Conservation (phyloP, 2,113 vertebrate species). For the Alligator mississippiensis region DNA sequence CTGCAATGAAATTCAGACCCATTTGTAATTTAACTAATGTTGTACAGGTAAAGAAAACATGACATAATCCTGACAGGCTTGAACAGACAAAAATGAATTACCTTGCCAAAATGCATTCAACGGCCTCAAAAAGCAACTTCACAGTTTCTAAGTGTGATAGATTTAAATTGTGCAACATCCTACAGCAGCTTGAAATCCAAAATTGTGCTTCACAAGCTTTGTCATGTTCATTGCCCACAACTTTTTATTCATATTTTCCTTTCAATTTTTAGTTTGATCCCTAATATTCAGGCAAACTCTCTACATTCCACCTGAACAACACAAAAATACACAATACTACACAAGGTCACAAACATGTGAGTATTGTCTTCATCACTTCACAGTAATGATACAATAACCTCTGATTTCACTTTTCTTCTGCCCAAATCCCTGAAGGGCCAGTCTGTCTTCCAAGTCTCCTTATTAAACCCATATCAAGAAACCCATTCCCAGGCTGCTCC, state of each 20-base stretch:
- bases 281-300: background rate
- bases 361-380: background rate
- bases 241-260: background rate
- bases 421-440: background rate
- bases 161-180: accelerated
- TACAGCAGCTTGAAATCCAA: background rate
- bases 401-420: background rate
- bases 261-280: background rate
- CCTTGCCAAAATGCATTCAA: too few species aligned
- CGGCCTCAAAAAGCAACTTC: background rate
- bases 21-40: background rate
- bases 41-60: accelerated
- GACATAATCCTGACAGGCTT: background rate
- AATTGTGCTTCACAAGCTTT: background rate
- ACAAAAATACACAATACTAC: background rate
- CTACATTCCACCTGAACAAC: background rate
- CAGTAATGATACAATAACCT: accelerated
- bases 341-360: too few species aligned
- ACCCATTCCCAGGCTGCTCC: too few species aligned
- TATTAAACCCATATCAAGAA: too few species aligned
- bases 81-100: background rate
- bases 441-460: too few species aligned
- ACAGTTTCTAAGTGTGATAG: background rate
- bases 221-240: background rate
- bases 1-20: background rate